phyloP scores from a whole-genome alignment of 1,140 invertebrate species.

The Anadara kagoshimensis region DNA sequence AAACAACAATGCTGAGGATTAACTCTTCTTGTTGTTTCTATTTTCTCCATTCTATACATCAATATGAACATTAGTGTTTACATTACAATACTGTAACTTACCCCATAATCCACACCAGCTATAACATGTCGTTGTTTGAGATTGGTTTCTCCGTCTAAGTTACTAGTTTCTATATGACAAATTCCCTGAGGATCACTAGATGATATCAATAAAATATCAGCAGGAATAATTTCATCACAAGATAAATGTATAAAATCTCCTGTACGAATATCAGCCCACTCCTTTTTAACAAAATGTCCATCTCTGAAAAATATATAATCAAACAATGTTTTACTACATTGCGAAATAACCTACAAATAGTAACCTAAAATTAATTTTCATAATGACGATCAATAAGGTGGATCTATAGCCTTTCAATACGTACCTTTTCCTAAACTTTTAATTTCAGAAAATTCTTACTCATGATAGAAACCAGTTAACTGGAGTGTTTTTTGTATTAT shows the following conservation, averaged over 20 bases:
- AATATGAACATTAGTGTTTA: not conserved
- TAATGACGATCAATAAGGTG: no score
- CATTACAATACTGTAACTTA: slow-evolving; percentile 19
- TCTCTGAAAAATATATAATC: slow-evolving; percentile 66
- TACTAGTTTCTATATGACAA: slow-evolving; percentile 75
- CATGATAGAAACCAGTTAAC: no score
- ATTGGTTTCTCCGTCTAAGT: slow-evolving; percentile 76
- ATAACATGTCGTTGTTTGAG: slow-evolving; percentile 80
- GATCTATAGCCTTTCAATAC: no score
- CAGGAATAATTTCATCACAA: slow-evolving; percentile 97
- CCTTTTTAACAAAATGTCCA: slow-evolving; percentile 86
- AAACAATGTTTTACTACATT: no score
- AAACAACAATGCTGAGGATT: no score
- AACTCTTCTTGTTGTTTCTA: no score
- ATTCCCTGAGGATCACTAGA: slow-evolving; percentile 71
- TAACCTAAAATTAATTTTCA: no score
- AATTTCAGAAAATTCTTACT: no score
- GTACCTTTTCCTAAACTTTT: no score
- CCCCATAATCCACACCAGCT: slow-evolving; percentile 49
- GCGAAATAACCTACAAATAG: no score
- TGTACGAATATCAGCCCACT: slow-evolving; percentile 89
- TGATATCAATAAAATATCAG: slow-evolving; percentile 90
- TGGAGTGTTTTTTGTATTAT: no score
- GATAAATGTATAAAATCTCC: slow-evolving; percentile 97
- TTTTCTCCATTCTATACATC: no score